Conservation (phyloP, 2,113 vertebrate species). For the Pan troglodytes region DNA sequence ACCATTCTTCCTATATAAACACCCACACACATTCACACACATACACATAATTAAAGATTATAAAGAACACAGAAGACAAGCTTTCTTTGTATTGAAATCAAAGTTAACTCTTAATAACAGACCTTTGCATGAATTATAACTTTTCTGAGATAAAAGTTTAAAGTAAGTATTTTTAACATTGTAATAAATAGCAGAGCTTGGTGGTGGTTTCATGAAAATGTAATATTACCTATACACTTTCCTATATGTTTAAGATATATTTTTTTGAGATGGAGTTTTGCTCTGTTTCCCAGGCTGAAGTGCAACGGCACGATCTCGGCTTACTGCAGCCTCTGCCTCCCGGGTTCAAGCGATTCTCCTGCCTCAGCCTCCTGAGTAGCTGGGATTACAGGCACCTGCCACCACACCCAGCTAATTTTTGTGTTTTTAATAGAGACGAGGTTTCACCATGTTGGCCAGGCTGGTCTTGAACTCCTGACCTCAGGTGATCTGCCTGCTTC, state of each 20-base stretch:
- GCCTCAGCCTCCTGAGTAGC: no score
- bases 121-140: background rate
- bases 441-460: no score
- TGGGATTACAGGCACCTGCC: accelerated
- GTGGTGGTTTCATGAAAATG: background rate
- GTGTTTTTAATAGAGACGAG: no score
- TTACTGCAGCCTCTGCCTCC: no score
- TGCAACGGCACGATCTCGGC: no score
- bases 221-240: background rate
- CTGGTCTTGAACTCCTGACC: no score
- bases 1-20: background rate
- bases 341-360: no score
- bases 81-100: background rate
- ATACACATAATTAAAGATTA: background rate
- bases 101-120: background rate
- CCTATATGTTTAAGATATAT: background rate
- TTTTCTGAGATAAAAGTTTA: background rate
- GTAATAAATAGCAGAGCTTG: background rate
- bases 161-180: background rate
- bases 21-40: background rate
- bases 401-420: no score
- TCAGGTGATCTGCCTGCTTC: no score
- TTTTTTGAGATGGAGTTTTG: no score
- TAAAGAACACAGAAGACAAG: background rate
- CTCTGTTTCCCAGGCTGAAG: no score